Evolutionary conservation across 92 coral and sea anemone genomes (phyloP).

Genomic region (Anthopleura xanthogrammica): DNA sequence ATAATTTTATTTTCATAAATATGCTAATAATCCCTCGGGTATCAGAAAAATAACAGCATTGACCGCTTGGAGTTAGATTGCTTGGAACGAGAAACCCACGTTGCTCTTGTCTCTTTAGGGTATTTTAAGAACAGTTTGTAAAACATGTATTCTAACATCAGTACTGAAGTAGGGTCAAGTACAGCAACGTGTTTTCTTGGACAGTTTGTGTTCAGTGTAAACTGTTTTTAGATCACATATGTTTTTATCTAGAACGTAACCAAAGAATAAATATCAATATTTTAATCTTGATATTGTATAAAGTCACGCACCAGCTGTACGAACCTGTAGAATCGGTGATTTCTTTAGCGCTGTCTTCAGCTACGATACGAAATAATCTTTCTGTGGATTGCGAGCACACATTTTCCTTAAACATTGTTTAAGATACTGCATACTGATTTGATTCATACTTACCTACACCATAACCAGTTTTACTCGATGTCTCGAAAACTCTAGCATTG

Average conservation of each 20-base stretch:
- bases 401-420: neutral
- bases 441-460: slow-evolving; percentile 71
- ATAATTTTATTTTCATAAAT: too few relatives aligned
- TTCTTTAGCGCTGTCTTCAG: slow-evolving; percentile 21
- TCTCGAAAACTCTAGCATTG: slow-evolving; percentile 71
- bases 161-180: neutral
- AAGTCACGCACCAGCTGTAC: neutral
- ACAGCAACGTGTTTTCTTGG: slow-evolving; percentile 2
- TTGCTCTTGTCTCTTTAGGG: too few relatives aligned
- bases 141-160: neutral
- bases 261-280: neutral
- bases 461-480: slow-evolving; percentile 87
- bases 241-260: neutral
- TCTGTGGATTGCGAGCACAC: slow-evolving; percentile 6
- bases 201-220: neutral
- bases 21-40: too few relatives aligned
- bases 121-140: too few relatives aligned
- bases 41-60: too few relatives aligned
- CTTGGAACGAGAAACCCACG: too few relatives aligned
- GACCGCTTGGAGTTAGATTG: too few relatives aligned
- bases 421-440: neutral
- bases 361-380: slow-evolving; percentile 5
- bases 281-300: too few relatives aligned
- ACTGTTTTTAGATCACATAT: neutral
- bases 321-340: neutral